Evolutionary conservation across 2,888 invertebrate species (phyloP), one percentile per base, ranked within the genome.

Genomic region (Meteorus cinctellus): DNA sequence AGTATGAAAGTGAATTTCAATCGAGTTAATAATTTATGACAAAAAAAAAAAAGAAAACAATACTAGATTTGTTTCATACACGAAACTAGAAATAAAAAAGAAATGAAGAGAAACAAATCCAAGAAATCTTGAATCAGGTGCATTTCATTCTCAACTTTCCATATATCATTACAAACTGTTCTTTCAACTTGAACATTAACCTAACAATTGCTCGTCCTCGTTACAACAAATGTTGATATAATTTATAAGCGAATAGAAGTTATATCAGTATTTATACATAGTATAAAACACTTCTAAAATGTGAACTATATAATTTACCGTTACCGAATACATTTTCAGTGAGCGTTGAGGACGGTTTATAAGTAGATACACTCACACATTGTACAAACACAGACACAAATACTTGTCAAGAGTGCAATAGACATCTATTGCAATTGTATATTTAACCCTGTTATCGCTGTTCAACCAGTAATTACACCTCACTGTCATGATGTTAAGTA

Each of bases 361-460:
- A 19, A 55, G 19, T 55, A 19, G 8, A 19, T 55, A 19, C 5
- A 48, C 6, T 55, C 19, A 55, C n/a, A 55, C 19, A 55, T 24
- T 6, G 6, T n/a, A 55, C 19, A 55, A 8, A 55, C 55, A 55
- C 55, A 55, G 5, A 55, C n/a, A 55, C 19, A 55, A 24, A 19
- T 5, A 55, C 5, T 55, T 55, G 19, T 55, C 19, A 55, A 24
- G 24, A n/a, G 55, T 55, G 55, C 55, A 19, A 55, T 55, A 55
- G 55, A 55, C 19, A n/a, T 55, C 19, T 55, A 55, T 55, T 55
- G 55, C 55, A 8, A 19, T 55, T 55, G 24, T 55, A 55, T 55
- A 55, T 55, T 55, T 55, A 55, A 55, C 55, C 55, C 55, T 19
- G 10, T 55, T 55, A 55, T 55, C 19, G 55, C 4, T 19, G 55